phyloP scores from a whole-genome alignment of 2,113 vertebrate genomes.

The Heterochromis multidens region DNA sequence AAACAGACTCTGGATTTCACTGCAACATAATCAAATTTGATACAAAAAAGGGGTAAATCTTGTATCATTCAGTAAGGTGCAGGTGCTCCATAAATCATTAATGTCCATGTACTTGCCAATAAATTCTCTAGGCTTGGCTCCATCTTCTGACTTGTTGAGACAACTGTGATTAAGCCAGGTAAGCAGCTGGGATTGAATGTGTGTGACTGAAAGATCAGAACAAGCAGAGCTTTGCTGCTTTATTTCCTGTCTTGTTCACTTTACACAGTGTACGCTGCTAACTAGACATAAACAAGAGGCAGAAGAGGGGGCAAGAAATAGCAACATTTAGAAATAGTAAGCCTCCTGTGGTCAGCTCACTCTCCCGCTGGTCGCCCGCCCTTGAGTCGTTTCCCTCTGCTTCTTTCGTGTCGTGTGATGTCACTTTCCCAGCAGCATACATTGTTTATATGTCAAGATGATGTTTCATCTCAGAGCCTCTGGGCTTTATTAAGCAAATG shows the following conservation, averaged over 20 bases:
- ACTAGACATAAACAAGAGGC: neutral
- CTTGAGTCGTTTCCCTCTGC: neutral
- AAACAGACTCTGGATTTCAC: neutral
- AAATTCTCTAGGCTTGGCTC: neutral
- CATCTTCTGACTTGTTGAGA: constrained; percentile 22
- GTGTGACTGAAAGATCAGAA: neutral
- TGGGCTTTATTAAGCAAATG: constrained; percentile 27
- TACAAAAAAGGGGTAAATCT: too few species aligned
- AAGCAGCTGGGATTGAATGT: constrained; percentile 2
- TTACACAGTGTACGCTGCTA: neutral
- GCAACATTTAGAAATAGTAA: neutral
- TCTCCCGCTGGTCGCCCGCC: neutral
- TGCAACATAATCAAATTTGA: neutral
- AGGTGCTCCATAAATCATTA: constrained; percentile 31
- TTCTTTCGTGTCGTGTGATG: constrained; percentile 10
- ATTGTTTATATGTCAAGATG: neutral
- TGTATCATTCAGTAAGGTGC: neutral
- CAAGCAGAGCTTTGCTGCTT: neutral
- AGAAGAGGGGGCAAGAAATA: neutral
- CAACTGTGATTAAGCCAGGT: constrained; percentile 34
- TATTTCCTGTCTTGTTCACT: neutral
- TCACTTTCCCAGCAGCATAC: constrained; percentile 26
- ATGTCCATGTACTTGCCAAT: neutral
- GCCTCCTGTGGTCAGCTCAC: neutral
- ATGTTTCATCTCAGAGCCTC: constrained; percentile 26